These are phyloP conservation scores for Troides helena DNA, from an alignment of 2,888 invertebrate genomes.

Conservation along the genomic window DNA sequence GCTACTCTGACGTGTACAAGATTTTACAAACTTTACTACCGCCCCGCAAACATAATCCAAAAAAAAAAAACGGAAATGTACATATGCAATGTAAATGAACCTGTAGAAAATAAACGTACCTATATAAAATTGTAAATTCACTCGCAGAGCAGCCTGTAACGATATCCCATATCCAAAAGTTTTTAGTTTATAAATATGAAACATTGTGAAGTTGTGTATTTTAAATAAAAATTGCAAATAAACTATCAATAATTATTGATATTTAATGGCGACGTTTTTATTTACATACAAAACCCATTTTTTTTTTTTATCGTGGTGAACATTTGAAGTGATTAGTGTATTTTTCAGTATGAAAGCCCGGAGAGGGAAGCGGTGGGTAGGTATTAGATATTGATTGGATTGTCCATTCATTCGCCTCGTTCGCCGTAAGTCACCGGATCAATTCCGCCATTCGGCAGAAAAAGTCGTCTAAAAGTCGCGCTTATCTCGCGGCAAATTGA, in stretches of 20 bases:
- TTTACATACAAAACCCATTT: constrained; percentile 7
- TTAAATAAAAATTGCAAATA: constrained; percentile 80
- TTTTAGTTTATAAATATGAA: constrained; percentile 77
- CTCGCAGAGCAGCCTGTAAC: constrained; percentile 66
- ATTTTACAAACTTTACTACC: constrained; percentile 32
- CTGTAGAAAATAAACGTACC: constrained; percentile 65
- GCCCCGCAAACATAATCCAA: constrained; percentile 51
- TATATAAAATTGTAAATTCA: constrained; percentile 64
- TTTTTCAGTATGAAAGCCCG: not conserved
- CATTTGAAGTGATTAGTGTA: no score
- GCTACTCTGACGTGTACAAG: constrained; percentile 24
- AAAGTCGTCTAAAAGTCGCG: constrained; percentile 75
- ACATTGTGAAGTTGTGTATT: constrained; percentile 80
- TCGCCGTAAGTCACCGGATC: constrained; percentile 77
- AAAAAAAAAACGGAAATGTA: constrained; percentile 56
- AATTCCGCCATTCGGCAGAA: constrained; percentile 75
- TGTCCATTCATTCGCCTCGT: constrained; percentile 64
- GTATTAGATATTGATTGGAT: constrained; percentile 63
- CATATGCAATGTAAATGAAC: constrained; percentile 68
- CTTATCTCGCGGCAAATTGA: constrained; percentile 80
- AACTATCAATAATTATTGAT: constrained; percentile 78
- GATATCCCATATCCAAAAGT: constrained; percentile 75
- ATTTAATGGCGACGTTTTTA: constrained; percentile 55
- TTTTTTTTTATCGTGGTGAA: no score
- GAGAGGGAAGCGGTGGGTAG: not conserved